phyloP scores from a whole-genome alignment of 37 sponge, comb jelly and placozoan species.

The Beroe forskalii region DNA sequence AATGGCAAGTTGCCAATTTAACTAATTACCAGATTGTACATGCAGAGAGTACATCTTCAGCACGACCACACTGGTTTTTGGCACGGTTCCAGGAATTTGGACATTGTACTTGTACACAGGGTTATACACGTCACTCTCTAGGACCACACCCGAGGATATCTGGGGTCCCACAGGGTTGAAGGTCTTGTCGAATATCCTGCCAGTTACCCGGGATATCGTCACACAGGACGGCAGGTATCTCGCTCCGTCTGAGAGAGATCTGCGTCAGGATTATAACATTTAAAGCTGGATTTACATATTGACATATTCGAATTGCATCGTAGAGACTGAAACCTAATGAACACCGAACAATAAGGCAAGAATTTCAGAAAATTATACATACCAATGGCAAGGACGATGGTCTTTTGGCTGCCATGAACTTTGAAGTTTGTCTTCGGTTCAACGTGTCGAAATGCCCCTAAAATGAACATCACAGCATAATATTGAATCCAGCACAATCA shows the following conservation, averaged over 20 bases:
- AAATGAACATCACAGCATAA: no score
- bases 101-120: slow-evolving; percentile 59
- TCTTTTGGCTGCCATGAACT: background rate
- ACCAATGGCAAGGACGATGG: slow-evolving; percentile 11
- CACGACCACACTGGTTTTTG: background rate
- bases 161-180: slow-evolving; percentile 49
- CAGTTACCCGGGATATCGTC: slow-evolving; percentile 42
- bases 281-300: no score
- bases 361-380: background rate
- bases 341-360: background rate
- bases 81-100: slow-evolving; percentile 24
- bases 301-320: no score
- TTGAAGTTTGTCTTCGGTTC: slow-evolving; percentile 6
- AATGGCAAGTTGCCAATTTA: no score
- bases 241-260: slow-evolving; percentile 57
- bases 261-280: no score
- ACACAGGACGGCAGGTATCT: slow-evolving; percentile 55
- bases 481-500: no score
- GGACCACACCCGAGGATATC: slow-evolving; percentile 12
- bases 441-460: slow-evolving; percentile 32
- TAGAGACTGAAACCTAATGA: no score
- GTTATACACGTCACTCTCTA: slow-evolving; percentile 55
- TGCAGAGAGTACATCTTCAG: slow-evolving; percentile 40
- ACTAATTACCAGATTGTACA: background rate
- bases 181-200: slow-evolving; percentile 23